Conservation (phyloP, 2,113 vertebrate genomes). For the Naja naja region DNA sequence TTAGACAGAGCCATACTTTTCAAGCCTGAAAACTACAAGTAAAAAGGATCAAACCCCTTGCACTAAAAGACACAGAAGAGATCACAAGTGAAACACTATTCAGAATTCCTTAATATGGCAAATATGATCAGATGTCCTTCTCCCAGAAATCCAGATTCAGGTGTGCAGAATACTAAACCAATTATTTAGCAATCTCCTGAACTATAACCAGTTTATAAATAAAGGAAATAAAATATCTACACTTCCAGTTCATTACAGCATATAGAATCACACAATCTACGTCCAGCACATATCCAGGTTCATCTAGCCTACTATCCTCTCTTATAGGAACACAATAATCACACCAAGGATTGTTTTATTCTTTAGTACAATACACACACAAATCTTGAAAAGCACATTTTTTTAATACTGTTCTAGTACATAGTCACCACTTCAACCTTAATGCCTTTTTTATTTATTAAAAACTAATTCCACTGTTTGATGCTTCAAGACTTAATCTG, state of each 20-base stretch:
- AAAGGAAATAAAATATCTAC: not conserved
- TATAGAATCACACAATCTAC: not conserved
- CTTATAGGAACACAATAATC: not conserved
- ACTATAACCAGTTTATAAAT: not conserved
- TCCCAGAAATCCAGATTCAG: not conserved
- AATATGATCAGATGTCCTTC: not conserved
- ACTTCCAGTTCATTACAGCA: not conserved
- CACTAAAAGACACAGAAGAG: not conserved
- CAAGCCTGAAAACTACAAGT: constrained; percentile 49
- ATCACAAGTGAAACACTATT: not conserved
- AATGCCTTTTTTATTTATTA: not conserved
- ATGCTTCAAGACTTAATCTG: not conserved
- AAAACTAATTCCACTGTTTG: not conserved
- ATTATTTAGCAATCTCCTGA: constrained; percentile 24
- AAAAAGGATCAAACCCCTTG: constrained; percentile 34
- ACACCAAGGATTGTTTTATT: not conserved
- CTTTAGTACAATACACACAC: not conserved
- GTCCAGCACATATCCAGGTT: not conserved
- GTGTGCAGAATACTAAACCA: not conserved
- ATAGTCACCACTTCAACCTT: not conserved
- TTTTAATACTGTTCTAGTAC: not conserved
- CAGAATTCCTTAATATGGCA: not conserved
- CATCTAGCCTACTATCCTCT: not conserved
- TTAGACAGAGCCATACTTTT: constrained; percentile 57
- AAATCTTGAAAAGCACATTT: not conserved